phyloP scores from a whole-genome alignment of 2,113 vertebrate genomes.

The Phocoena sinus region DNA sequence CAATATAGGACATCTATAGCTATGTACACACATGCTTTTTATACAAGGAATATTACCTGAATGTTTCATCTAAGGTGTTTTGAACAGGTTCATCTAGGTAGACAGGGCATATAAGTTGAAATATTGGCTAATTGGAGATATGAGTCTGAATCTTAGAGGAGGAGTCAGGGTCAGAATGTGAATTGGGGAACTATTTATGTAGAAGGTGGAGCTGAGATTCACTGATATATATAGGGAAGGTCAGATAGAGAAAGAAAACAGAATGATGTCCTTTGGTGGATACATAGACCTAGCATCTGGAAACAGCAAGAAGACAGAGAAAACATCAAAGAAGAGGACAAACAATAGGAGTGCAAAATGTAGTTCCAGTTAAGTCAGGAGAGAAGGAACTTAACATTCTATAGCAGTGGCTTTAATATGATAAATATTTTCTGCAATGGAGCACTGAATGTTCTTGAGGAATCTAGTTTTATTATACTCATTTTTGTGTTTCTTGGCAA shows the following conservation, averaged over 20 bases:
- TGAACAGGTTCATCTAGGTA: neutral
- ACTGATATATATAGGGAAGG: neutral
- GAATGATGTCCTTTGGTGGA: neutral
- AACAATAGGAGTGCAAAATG: neutral
- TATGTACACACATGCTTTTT: neutral
- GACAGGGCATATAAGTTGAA: neutral
- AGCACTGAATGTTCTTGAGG: neutral
- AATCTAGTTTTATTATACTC: neutral
- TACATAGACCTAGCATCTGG: neutral
- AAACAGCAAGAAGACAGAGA: neutral
- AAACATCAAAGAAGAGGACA: neutral
- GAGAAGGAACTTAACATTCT: neutral
- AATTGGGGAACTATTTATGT: neutral
- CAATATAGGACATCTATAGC: neutral
- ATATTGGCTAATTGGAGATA: neutral
- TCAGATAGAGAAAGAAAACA: neutral
- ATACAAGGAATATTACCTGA: neutral
- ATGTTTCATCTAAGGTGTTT: neutral
- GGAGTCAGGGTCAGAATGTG: neutral
- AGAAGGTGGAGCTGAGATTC: neutral
- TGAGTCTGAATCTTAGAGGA: neutral
- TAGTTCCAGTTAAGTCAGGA: neutral
- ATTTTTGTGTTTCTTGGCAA: constrained; percentile 9
- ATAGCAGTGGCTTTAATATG: neutral
- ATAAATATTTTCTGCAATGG: neutral